phyloP scores from a whole-genome alignment of 2,113 vertebrate species.

The Neolamprologus brichardi region DNA sequence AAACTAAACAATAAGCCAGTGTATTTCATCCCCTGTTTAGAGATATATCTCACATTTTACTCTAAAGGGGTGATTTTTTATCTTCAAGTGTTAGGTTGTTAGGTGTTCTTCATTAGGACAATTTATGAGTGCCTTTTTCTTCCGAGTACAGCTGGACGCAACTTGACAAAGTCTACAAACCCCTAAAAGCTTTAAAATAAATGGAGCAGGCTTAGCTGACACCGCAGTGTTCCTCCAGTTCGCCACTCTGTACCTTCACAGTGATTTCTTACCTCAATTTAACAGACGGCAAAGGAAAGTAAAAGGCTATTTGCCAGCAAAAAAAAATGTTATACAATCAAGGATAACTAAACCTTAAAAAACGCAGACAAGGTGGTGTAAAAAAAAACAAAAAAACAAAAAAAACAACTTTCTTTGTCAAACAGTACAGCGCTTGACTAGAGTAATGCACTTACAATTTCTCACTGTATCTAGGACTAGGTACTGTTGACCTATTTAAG shows the following conservation, averaged over 20 bases:
- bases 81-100: background rate
- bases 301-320: background rate
- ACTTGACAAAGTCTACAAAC: background rate
- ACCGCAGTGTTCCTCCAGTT: background rate
- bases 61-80: background rate
- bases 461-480: background rate
- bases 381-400: fast-evolving
- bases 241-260: background rate
- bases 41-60: background rate
- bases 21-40: background rate
- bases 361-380: background rate
- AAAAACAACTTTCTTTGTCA: background rate
- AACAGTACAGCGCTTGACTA: background rate
- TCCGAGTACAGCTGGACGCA: background rate
- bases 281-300: background rate
- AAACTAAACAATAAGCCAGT: background rate
- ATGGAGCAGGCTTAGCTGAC: background rate
- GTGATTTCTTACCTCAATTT: slow-evolving; percentile 2
- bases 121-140: background rate
- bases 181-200: background rate
- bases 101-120: background rate
- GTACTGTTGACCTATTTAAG: background rate
- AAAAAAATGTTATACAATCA: background rate
- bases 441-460: background rate
- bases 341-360: background rate